phyloP scores from a whole-genome alignment of 2,797 vertebrate species.

The Sebastes oblongus region DNA sequence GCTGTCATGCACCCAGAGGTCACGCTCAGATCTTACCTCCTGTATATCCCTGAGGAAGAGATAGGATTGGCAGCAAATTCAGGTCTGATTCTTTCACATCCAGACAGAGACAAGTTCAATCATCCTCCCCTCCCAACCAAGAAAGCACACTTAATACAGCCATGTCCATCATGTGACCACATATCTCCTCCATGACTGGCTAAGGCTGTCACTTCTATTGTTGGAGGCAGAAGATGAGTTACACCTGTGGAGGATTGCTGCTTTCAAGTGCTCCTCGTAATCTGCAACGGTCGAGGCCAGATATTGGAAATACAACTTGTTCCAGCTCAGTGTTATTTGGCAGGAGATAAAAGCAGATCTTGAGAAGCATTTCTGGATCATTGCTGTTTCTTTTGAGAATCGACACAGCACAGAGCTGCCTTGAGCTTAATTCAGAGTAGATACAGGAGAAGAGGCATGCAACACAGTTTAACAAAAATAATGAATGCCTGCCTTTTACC shows the following conservation, averaged over 20 bases:
- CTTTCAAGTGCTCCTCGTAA: slow-evolving; percentile 40
- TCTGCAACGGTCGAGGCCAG: neutral
- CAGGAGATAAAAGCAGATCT: neutral
- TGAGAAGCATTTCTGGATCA: neutral
- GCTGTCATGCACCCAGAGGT: slow-evolving; percentile 17
- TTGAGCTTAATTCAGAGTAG: neutral
- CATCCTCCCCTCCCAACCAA: neutral
- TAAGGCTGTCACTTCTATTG: slow-evolving; percentile 73
- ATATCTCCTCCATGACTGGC: slow-evolving; percentile 67
- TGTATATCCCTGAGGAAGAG: slow-evolving; percentile 43
- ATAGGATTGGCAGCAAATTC: slow-evolving; percentile 32
- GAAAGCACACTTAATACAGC: slow-evolving; percentile 71
- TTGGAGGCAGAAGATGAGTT: slow-evolving; percentile 68
- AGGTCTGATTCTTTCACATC: slow-evolving; percentile 61
- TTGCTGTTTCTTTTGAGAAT: neutral
- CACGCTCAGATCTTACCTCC: slow-evolving; percentile 71
- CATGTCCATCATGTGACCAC: slow-evolving; percentile 67
- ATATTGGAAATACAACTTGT: slow-evolving; percentile 11
- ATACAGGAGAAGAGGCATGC: neutral
- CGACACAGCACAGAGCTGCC: neutral
- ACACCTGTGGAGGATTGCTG: slow-evolving; percentile 57
- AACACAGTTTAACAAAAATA: neutral
- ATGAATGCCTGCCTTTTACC: neutral
- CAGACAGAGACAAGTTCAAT: slow-evolving; percentile 67
- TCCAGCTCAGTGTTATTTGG: neutral